These are phyloP conservation scores for Scyliorhinus canicula DNA, from an alignment of 2,797 vertebrate species.

Conservation along the genomic window DNA sequence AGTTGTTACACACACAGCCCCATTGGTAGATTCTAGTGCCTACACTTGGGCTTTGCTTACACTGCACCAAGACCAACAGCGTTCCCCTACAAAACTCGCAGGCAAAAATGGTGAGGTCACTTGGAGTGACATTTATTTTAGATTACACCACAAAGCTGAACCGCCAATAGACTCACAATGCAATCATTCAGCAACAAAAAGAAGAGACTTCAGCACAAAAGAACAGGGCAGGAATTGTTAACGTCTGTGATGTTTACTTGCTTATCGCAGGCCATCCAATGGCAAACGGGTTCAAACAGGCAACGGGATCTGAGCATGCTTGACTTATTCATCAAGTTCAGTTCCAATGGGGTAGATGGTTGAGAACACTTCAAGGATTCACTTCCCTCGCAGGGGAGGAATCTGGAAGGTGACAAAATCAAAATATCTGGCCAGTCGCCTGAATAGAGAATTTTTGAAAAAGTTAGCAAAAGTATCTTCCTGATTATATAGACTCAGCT, in stretches of 20 bases:
- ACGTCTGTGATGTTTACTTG: not conserved
- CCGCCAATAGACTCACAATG: not conserved
- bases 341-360: not conserved
- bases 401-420: not conserved
- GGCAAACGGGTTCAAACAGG: not conserved
- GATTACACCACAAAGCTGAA: not conserved
- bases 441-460: not conserved
- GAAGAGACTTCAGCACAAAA: not conserved
- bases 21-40: not conserved
- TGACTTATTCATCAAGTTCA: not conserved
- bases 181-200: not conserved
- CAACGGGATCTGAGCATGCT: not conserved
- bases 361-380: not conserved
- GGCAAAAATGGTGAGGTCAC: not conserved
- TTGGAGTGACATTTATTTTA: not conserved
- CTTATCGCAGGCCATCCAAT: not conserved
- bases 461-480: not conserved
- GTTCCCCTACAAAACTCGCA: not conserved
- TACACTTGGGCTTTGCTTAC: not conserved
- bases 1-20: not conserved
- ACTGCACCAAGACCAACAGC: not conserved
- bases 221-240: not conserved
- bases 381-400: not conserved
- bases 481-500: not conserved
- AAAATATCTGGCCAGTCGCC: not conserved